A percentile compares a stretch with the other conserved stretches of the same genome.
Evolutionary conservation across 2,888 invertebrate species (phyloP).

Genomic region (Craniophora ligustri): DNA sequence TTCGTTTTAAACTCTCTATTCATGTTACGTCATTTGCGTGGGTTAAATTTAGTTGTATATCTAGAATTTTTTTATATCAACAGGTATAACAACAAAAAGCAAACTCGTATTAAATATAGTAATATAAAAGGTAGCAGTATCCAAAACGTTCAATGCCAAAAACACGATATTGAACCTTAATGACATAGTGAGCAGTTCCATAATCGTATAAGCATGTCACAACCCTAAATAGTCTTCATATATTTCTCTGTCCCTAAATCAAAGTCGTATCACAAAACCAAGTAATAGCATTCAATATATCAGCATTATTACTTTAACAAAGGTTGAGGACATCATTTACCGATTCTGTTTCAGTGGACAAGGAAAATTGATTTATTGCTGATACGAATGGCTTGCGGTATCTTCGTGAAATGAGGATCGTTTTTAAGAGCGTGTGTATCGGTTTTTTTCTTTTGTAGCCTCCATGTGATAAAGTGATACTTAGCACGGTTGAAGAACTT

Average conservation of each 20-base stretch:
- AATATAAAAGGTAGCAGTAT: too few species aligned
- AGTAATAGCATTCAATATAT: slow-evolving; percentile 44
- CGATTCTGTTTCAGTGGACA: slow-evolving; percentile 52
- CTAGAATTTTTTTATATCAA: too few species aligned
- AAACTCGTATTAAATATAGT: too few species aligned
- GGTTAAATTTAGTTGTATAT: too few species aligned
- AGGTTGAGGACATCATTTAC: slow-evolving; percentile 54
- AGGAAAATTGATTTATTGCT: slow-evolving; percentile 55
- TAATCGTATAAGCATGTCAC: slow-evolving; percentile 21
- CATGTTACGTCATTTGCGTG: too few species aligned
- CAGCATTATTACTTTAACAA: slow-evolving; percentile 55
- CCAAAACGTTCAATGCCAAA: neutral
- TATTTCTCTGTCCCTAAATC: slow-evolving; percentile 31
- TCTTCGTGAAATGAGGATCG: slow-evolving; percentile 24
- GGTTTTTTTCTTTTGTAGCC: slow-evolving; percentile 19
- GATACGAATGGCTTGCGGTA: slow-evolving; percentile 31
- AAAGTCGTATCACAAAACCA: slow-evolving; percentile 37
- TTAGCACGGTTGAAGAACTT: slow-evolving; percentile 2
- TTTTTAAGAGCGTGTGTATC: slow-evolving; percentile 17
- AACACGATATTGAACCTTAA: neutral
- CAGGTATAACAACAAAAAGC: too few species aligned
- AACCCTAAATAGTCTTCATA: slow-evolving; percentile 13
- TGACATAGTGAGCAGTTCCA: slow-evolving; percentile 7
- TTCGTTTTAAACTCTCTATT: too few species aligned
- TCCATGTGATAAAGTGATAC: slow-evolving; percentile 17